These are phyloP conservation scores for Germaria angustata DNA, from an alignment of 2,888 invertebrate species.

Conservation along the genomic window DNA sequence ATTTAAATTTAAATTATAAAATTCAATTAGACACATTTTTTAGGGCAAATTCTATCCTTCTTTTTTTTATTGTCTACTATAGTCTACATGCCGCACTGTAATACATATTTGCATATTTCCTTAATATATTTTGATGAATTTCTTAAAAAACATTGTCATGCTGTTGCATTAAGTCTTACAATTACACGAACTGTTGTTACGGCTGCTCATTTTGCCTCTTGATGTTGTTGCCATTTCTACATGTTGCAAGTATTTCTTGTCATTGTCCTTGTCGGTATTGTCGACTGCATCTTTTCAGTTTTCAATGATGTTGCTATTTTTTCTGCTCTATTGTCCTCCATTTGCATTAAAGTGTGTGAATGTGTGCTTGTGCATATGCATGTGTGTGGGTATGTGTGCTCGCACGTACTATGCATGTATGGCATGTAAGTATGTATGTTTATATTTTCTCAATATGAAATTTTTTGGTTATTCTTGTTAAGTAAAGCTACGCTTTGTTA, in stretches of 20 bases:
- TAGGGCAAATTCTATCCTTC: too few species aligned
- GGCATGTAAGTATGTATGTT: neutral
- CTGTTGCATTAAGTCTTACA: conserved; percentile 49
- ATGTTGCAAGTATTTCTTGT: conserved; percentile 9
- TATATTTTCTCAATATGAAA: conserved; percentile 52
- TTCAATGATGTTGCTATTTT: conserved; percentile 3
- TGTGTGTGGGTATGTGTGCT: neutral
- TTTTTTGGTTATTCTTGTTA: conserved; percentile 60
- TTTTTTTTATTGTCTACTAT: too few species aligned
- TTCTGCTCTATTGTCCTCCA: conserved; percentile 29
- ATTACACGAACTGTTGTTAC: conserved; percentile 24
- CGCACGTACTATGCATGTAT: too few species aligned
- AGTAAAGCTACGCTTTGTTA: conserved; percentile 64
- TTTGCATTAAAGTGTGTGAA: conserved; percentile 9
- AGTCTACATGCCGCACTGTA: neutral
- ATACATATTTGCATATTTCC: neutral
- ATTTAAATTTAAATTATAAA: too few species aligned
- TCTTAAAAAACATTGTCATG: conserved; percentile 60
- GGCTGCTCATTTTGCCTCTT: conserved; percentile 13
- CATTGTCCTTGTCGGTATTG: conserved; percentile 26
- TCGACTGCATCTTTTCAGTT: conserved; percentile 2
- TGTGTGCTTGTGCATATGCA: neutral
- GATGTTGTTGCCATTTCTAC: neutral
- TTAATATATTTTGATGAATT: conserved; percentile 62
- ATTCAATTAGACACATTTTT: too few species aligned